A percentile compares a stretch with the other conserved stretches of the same genome.
Evolutionary conservation across 2,797 vertebrate species (phyloP).

Genomic region (Echeneis naucrates): DNA sequence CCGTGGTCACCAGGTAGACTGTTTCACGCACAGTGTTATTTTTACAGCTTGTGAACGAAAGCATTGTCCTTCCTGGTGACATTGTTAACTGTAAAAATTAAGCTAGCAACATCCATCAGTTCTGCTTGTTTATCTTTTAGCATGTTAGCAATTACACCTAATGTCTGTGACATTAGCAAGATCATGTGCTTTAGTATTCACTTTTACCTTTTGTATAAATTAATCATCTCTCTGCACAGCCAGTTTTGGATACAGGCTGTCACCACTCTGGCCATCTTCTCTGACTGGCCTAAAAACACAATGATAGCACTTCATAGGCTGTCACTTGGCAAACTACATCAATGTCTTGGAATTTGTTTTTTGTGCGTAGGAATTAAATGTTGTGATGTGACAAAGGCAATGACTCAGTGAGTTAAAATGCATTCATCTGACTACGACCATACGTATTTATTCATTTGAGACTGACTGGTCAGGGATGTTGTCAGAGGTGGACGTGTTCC

Average conservation of each 20-base stretch:
- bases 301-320: background rate
- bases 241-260: background rate
- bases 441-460: too few species aligned
- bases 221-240: background rate
- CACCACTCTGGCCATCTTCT: background rate
- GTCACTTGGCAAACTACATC: background rate
- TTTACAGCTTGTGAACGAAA: background rate
- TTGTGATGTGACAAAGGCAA: too few species aligned
- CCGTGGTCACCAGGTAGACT: rapidly evolving
- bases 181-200: background rate
- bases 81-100: background rate
- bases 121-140: slow-evolving; percentile 26
- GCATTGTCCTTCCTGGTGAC: background rate
- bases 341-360: too few species aligned
- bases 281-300: background rate
- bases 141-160: background rate
- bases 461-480: background rate
- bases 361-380: background rate
- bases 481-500: background rate
- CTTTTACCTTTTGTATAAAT: background rate
- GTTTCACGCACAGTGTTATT: too few species aligned
- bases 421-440: too few species aligned
- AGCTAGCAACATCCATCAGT: slow-evolving; percentile 40
- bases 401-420: background rate
- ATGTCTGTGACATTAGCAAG: background rate